Evolutionary conservation across 2,888 invertebrate genomes (phyloP).

Genomic region (Trimorus sp.): DNA sequence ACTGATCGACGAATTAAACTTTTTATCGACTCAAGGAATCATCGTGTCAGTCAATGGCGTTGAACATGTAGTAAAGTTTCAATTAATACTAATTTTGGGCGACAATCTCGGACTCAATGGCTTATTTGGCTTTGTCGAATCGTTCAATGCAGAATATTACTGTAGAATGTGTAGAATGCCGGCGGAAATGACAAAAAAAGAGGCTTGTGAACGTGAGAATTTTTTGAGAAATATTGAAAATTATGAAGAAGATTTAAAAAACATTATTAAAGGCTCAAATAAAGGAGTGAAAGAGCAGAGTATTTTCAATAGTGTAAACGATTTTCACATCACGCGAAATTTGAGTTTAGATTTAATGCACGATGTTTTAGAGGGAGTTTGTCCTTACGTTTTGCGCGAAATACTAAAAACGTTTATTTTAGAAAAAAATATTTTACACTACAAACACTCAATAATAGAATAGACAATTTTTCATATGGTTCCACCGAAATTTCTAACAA

Average conservation of each 20-base stretch:
- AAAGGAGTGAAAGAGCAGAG: conserved; percentile 9
- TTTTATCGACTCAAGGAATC: not conserved
- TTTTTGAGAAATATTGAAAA: conserved; percentile 8
- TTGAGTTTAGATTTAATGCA: conserved; percentile 18
- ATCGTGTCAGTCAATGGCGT: not conserved
- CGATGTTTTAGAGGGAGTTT: conserved; percentile 2
- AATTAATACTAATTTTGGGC: not conserved
- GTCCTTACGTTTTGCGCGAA: not conserved
- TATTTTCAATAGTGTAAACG: not conserved
- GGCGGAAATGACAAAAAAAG: conserved; percentile 1
- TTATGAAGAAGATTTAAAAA: not conserved
- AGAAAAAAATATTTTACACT: conserved; percentile 6
- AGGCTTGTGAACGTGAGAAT: not conserved
- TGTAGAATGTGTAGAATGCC: not conserved
- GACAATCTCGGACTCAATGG: conserved; percentile 1
- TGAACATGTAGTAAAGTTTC: not conserved
- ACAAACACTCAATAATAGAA: not conserved
- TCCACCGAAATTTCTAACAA: conserved; percentile 13
- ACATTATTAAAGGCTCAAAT: not conserved
- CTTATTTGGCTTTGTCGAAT: not conserved
- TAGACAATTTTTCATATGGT: conserved; percentile 1
- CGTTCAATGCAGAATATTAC: not conserved
- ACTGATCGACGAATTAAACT: not conserved
- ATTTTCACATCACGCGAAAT: conserved; percentile 9
- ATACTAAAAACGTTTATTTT: conserved; percentile 25